Conservation (phyloP, 2,113 vertebrate species). For the Coregonus clupeaformis region DNA sequence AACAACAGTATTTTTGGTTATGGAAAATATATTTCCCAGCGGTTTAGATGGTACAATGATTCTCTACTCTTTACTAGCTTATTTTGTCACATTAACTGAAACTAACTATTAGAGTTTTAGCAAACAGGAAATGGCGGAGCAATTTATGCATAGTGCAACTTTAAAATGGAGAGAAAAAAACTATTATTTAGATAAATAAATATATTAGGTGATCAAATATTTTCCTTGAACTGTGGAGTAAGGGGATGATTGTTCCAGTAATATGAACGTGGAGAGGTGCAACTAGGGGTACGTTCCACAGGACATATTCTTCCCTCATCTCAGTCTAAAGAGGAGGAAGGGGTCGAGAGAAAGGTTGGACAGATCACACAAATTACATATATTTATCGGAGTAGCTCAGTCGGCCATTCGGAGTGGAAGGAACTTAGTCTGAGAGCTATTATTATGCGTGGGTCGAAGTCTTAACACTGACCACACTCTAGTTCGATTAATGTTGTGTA, state of each 20-base stretch:
- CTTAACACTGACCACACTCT: conserved; percentile 35
- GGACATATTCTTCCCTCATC: conserved; percentile 44
- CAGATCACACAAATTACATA: conserved; percentile 55
- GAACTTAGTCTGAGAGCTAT: conserved; percentile 47
- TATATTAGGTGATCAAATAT: conserved; percentile 66
- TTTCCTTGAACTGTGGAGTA: conserved; percentile 74
- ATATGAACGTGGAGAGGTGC: conserved; percentile 55
- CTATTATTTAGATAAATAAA: conserved; percentile 50
- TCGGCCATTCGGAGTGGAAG: conserved; percentile 17
- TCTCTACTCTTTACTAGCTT: no score
- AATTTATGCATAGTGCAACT: no score
- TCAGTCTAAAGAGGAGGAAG: conserved; percentile 38
- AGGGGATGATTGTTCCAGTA: conserved; percentile 53
- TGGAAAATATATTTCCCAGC: no score
- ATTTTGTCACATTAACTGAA: no score
- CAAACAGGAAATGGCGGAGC: no score
- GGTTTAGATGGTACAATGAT: no score
- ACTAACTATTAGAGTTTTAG: no score
- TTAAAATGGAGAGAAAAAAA: conserved; percentile 69
- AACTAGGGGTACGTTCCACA: conserved; percentile 36
- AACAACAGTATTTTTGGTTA: no score
- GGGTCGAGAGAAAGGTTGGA: conserved; percentile 44
- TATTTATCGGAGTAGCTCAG: conserved; percentile 37
- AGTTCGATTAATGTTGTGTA: conserved; percentile 52
- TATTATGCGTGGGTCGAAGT: conserved; percentile 45